Evolutionary conservation across 2,797 vertebrate species (phyloP).

Genomic region (Tarsius wallacei): DNA sequence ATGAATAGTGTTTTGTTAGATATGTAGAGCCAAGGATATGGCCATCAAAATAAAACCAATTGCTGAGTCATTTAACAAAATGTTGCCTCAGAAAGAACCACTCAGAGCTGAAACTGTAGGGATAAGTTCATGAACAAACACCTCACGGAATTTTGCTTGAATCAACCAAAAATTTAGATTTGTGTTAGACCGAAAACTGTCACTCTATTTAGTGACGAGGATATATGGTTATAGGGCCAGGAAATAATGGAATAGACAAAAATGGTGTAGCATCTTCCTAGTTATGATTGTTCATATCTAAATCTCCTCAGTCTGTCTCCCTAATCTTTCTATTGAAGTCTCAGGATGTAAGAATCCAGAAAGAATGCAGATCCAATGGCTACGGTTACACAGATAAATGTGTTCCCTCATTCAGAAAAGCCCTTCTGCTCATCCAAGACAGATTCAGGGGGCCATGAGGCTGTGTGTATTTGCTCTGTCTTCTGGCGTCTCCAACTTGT

Average conservation of each 20-base stretch:
- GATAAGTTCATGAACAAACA: neutral
- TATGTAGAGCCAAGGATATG: fast-evolving
- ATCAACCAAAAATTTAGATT: neutral
- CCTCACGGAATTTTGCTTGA: neutral
- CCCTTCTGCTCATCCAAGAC: too few species aligned
- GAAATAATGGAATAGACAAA: neutral
- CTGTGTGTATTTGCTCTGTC: fast-evolving
- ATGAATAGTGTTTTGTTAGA: neutral
- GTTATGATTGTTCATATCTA: neutral
- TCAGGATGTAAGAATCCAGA: neutral
- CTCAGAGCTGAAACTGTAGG: neutral
- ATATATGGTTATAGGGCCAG: too few species aligned
- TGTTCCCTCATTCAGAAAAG: neutral
- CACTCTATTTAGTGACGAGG: neutral
- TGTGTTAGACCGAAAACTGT: neutral
- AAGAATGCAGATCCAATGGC: neutral
- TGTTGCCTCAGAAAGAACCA: neutral
- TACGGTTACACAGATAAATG: neutral
- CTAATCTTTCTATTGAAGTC: neutral
- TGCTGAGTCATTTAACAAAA: neutral
- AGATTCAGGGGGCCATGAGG: neutral
- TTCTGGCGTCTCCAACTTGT: fast-evolving
- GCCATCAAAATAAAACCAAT: neutral
- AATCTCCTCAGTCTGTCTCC: neutral
- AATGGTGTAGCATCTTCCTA: neutral